Conservation (phyloP, 2,113 vertebrate species). For the Chaetorhynchus papuensis region DNA sequence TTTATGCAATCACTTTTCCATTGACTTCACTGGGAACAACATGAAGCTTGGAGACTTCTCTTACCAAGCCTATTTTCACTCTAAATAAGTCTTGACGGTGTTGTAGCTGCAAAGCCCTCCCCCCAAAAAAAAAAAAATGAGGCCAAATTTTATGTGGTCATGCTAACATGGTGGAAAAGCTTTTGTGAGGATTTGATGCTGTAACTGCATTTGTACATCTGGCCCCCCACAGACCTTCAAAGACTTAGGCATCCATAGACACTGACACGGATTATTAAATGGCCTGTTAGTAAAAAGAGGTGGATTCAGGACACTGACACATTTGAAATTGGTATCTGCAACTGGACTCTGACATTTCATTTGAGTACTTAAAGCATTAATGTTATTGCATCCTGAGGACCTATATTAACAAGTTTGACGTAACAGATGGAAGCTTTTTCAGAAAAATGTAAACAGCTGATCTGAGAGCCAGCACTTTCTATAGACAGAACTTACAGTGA, state of each 20-base stretch:
- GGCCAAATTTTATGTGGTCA: slow-evolving; percentile 48
- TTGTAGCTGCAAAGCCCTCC: not conserved
- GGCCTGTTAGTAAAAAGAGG: slow-evolving; percentile 54
- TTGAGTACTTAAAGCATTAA: slow-evolving; percentile 62
- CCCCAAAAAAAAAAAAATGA: slow-evolving; percentile 14
- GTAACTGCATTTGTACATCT: slow-evolving; percentile 61
- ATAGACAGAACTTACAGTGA: slow-evolving; percentile 56
- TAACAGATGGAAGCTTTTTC: slow-evolving; percentile 67
- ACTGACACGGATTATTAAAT: slow-evolving; percentile 52
- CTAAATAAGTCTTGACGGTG: slow-evolving; percentile 21
- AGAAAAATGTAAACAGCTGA: slow-evolving; percentile 69
- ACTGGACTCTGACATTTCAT: slow-evolving; percentile 52
- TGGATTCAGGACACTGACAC: slow-evolving; percentile 65
- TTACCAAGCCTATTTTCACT: slow-evolving; percentile 12
- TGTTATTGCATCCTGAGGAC: slow-evolving; percentile 62
- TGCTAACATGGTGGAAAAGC: slow-evolving; percentile 15
- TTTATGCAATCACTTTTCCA: not conserved
- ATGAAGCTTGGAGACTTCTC: not conserved
- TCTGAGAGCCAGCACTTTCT: slow-evolving; percentile 42
- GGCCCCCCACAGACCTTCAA: slow-evolving; percentile 41
- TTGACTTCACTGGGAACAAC: slow-evolving; percentile 2
- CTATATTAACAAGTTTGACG: slow-evolving; percentile 64
- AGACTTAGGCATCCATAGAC: slow-evolving; percentile 44
- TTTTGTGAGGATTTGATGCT: slow-evolving; percentile 58
- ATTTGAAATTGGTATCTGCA: slow-evolving; percentile 34